These are phyloP conservation scores for Neoitamus cyanurus DNA, from an alignment of 2,888 invertebrate genomes.

Conservation along the genomic window DNA sequence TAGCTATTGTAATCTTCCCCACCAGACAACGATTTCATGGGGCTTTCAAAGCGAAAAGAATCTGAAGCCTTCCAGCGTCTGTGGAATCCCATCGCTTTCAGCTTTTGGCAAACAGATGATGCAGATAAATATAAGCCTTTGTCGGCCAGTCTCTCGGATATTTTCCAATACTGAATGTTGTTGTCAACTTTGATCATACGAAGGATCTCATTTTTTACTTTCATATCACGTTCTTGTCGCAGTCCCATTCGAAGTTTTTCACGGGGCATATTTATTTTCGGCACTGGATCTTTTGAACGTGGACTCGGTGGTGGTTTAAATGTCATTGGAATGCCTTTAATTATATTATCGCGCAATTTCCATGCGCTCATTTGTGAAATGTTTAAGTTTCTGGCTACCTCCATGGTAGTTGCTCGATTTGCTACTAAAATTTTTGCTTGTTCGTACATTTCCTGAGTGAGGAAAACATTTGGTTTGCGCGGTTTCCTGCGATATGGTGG, in stretches of 20 bases:
- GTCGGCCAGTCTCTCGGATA: constrained; percentile 64
- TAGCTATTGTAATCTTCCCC: constrained; percentile 28
- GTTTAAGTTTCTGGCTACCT: constrained; percentile 63
- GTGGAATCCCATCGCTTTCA: constrained; percentile 65
- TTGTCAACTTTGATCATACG: constrained; percentile 64
- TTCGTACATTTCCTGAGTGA: constrained; percentile 64
- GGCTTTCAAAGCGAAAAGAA: neutral
- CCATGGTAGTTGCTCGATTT: constrained; percentile 64
- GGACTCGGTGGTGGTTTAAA: constrained; percentile 54
- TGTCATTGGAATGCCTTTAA: constrained; percentile 64
- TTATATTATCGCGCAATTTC: constrained; percentile 65
- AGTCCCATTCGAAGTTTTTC: constrained; percentile 63
- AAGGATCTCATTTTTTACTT: constrained; percentile 64
- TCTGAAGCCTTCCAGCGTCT: constrained; percentile 60
- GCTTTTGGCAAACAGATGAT: constrained; percentile 65
- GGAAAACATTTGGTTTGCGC: constrained; percentile 65
- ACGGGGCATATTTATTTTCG: constrained; percentile 54
- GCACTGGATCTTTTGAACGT: neutral
- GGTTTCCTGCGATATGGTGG: constrained; percentile 59
- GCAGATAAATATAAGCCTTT: constrained; percentile 65
- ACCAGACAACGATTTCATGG: neutral
- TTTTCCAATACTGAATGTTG: constrained; percentile 65
- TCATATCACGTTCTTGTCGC: constrained; percentile 62
- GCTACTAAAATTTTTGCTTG: constrained; percentile 62
- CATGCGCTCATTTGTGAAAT: constrained; percentile 66